Conservation (phyloP, 2,113 vertebrate species). For the Plectropomus leopardus region DNA sequence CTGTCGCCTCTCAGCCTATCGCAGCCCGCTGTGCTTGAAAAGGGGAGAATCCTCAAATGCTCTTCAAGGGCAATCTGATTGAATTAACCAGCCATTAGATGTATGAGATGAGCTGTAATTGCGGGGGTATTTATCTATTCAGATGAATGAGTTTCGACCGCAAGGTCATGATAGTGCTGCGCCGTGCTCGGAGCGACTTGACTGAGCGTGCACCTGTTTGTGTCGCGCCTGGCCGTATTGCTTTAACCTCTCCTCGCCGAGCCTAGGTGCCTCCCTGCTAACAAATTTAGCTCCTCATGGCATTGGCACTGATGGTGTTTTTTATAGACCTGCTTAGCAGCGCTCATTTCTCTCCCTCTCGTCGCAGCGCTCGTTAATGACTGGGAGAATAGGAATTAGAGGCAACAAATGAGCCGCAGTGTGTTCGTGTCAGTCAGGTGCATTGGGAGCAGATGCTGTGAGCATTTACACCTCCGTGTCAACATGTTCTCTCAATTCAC, state of each 20-base stretch:
- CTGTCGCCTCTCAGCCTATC: conserved; percentile 50
- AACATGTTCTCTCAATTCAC: conserved; percentile 18
- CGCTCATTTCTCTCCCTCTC: conserved; percentile 45
- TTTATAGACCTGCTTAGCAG: conserved; percentile 51
- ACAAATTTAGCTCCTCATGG: conserved; percentile 33
- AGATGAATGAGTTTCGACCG: conserved; percentile 68
- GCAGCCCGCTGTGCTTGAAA: conserved; percentile 49
- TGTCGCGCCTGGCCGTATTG: not conserved
- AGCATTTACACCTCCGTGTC: conserved; percentile 56
- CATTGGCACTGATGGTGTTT: conserved; percentile 41
- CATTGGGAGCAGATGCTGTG: conserved; percentile 63
- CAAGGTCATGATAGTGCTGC: conserved; percentile 48
- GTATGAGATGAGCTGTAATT: conserved; percentile 75
- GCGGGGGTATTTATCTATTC: conserved; percentile 70
- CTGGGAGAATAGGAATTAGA: conserved; percentile 66
- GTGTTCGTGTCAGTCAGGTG: conserved; percentile 63
- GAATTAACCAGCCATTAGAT: conserved; percentile 78
- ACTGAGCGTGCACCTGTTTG: conserved; percentile 20
- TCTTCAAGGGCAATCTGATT: conserved; percentile 71
- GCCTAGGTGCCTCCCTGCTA: not conserved
- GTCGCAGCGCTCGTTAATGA: conserved; percentile 61
- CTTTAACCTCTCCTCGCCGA: conserved; percentile 30
- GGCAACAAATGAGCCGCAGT: conserved; percentile 67
- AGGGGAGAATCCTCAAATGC: conserved; percentile 60
- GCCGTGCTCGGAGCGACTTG: not conserved